These are phyloP conservation scores for Microcebus jonahi DNA, from an alignment of 2,113 vertebrate species.

Conservation along the genomic window DNA sequence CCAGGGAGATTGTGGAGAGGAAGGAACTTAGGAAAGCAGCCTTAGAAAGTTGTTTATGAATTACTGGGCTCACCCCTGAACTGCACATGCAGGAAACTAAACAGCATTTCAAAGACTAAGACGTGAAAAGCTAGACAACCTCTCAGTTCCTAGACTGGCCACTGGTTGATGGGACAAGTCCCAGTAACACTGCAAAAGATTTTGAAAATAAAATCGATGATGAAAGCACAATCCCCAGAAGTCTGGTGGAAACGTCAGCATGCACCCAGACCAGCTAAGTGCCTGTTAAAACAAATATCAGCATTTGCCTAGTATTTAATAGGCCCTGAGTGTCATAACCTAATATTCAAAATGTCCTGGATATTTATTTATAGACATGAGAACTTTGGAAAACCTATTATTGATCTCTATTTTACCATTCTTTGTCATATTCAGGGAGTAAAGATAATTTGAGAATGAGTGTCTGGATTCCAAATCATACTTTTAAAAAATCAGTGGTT, in stretches of 20 bases:
- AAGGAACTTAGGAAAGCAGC: constrained; percentile 29
- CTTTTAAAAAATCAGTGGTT: neutral
- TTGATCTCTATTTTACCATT: constrained; percentile 19
- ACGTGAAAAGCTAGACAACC: neutral
- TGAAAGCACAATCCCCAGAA: neutral
- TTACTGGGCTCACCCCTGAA: neutral
- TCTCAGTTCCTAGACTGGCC: neutral
- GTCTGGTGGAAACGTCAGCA: neutral
- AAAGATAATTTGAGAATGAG: neutral
- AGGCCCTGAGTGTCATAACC: neutral
- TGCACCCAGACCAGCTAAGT: neutral
- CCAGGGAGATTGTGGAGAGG: neutral
- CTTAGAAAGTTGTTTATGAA: constrained; percentile 11
- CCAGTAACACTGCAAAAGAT: neutral
- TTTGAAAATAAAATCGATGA: neutral
- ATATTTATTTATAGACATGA: constrained; percentile 27
- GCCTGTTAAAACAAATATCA: neutral
- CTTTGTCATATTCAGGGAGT: neutral
- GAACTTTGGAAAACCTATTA: neutral
- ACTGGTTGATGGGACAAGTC: neutral
- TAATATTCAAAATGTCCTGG: neutral
- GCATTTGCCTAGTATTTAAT: neutral
- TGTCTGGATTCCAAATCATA: neutral
- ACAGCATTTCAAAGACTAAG: neutral
- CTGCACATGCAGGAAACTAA: neutral